Percentiles rank a stretch among this genome's conserved stretches.
phyloP scores from a whole-genome alignment of 2,888 invertebrate genomes.

The Leucozona laternaria region DNA sequence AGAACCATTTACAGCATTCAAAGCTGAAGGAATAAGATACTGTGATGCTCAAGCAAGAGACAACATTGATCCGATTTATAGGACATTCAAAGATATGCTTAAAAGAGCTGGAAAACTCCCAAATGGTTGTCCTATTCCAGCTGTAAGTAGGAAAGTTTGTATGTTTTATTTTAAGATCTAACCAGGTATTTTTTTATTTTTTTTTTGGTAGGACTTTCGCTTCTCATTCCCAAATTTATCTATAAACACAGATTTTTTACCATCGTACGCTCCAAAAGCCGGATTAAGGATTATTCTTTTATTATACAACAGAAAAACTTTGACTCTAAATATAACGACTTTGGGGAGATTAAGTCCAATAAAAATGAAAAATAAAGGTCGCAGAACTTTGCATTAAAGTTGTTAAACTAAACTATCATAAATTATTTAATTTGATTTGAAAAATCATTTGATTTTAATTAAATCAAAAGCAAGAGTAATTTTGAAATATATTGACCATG shows the following conservation, averaged over 20 bases:
- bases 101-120: background rate
- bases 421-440: too few relatives aligned
- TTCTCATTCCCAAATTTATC: slow-evolving; percentile 1
- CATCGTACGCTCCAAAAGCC: background rate
- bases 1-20: background rate
- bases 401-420: too few relatives aligned
- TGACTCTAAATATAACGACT: background rate
- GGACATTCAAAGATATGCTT: background rate
- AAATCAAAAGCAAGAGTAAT: too few relatives aligned
- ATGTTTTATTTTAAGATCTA: background rate
- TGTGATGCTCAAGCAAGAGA: background rate
- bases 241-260: slow-evolving; percentile 6
- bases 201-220: slow-evolving; percentile 15
- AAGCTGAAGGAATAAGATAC: background rate
- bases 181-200: background rate
- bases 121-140: slow-evolving; percentile 4
- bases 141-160: slow-evolving; percentile 6
- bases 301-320: background rate
- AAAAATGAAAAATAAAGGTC: background rate
- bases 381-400: too few relatives aligned
- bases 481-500: too few relatives aligned
- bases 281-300: background rate
- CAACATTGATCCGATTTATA: background rate
- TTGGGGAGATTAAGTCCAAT: background rate
- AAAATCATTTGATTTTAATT: too few relatives aligned